phyloP scores from a whole-genome alignment of 1,140 invertebrate genomes.

The Lordiphosa clarofinis region DNA sequence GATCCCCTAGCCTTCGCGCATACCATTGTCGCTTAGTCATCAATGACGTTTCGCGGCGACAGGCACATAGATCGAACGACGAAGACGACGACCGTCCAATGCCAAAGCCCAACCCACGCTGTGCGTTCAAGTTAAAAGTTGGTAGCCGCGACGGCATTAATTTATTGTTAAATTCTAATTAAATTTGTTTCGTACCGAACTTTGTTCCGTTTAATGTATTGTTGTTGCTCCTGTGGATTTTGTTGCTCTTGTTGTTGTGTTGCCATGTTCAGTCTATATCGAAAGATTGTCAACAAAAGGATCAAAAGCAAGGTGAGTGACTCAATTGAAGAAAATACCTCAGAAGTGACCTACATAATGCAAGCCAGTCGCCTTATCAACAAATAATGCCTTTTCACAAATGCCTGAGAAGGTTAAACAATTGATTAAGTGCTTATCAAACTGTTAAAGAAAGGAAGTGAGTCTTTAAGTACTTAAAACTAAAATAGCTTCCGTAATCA shows the following conservation, averaged over 20 bases:
- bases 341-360: constrained; percentile 12
- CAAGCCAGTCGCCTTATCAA: background rate
- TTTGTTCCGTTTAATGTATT: constrained; percentile 18
- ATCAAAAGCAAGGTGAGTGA: constrained; percentile 52
- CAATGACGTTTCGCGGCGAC: constrained; percentile 54
- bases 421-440: background rate
- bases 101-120: constrained; percentile 12
- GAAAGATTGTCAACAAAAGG: constrained; percentile 47
- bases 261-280: constrained; percentile 55
- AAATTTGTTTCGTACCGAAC: constrained; percentile 4
- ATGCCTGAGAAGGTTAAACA: constrained; percentile 31
- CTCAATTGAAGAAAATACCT: too few relatives aligned
- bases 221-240: constrained; percentile 7
- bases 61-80: constrained; percentile 8
- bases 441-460: background rate
- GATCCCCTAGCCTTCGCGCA: constrained; percentile 8
- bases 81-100: too few relatives aligned
- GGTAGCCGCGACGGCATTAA: too few relatives aligned
- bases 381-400: background rate
- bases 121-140: constrained; percentile 18
- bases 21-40: constrained; percentile 46
- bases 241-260: constrained; percentile 10
- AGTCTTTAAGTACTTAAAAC: constrained; percentile 1
- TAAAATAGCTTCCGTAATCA: too few relatives aligned
- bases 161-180: constrained; percentile 13